Base-by-base conservation (phyloP, 2,888 invertebrate genomes). In the Drosophila mayaguana region DNA sequence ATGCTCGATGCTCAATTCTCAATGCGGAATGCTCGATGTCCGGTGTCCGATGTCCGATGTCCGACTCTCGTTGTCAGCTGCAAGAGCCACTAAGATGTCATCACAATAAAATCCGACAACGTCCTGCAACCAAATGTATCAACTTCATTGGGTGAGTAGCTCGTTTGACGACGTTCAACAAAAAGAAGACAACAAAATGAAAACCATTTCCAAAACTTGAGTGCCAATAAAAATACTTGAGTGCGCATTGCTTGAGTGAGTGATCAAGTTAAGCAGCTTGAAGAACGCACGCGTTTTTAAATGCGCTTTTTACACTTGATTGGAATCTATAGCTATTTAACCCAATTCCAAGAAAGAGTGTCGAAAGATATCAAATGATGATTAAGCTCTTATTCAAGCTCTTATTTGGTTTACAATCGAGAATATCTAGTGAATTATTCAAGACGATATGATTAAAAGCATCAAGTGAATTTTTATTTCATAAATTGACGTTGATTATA, bases 71-170 rank as follows among this genome's bases (percentile, higher is more conserved):
- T 56, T 22, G 63, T n/a, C 57, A 55, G 50, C 28, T 74, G 54
- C 50, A 40, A 36, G 40, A 32, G 60, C 60, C 53, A 45, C 56
- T 55, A 60, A 55, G 64, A 61, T 72, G 73, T 75, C 88, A 81
- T 84, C 82, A 70, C 74, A 76, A 80, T 87, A 83, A 84, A 82
- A 74, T 16, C 53, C 59, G 53, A 60, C 57, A 50, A 45, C 65
- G 18, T 57, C 46, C 59, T 64, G 34, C 70, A 78, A 34, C 60
- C 68, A 65, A 72, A 72, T 70, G 72, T 65, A 48, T 57, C 50
- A 50, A 68, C 66, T 72, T 57, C 62, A 72, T 67, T 82, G 80
- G 84, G 84, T 84, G 81, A 84, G 84, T 84, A 82, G 68, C 51
- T 53, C 62, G 55, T 66, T 66, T 56, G 20, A 71, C 71, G 67